A percentile compares a stretch with the other conserved stretches of the same genome.
phyloP scores from a whole-genome alignment of 2,888 invertebrate species.

The Carterocephalus palaemon region DNA sequence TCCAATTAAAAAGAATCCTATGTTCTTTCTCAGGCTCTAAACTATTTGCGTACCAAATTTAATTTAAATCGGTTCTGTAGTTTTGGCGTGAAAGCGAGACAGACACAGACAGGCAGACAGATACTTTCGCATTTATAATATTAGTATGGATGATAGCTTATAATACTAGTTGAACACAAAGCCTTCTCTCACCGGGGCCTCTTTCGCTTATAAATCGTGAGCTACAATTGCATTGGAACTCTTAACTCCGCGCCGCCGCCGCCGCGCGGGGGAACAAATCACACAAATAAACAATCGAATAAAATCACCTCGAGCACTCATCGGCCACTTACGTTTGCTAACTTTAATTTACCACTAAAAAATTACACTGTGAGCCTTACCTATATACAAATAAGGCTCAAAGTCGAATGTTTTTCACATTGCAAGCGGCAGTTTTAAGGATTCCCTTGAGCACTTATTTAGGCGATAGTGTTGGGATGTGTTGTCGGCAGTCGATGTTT shows the following conservation, averaged over 20 bases:
- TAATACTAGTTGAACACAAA: too few species aligned
- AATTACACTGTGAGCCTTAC: slow-evolving; percentile 29
- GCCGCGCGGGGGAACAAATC: slow-evolving; percentile 47
- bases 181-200: too few species aligned
- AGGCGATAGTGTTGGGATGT: slow-evolving; percentile 44
- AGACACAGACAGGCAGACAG: too few species aligned
- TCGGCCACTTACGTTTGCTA: slow-evolving; percentile 53
- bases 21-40: too few species aligned
- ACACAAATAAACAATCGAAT: slow-evolving; percentile 70
- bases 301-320: slow-evolving; percentile 64
- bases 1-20: too few species aligned
- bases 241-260: slow-evolving; percentile 37
- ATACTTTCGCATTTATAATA: too few species aligned
- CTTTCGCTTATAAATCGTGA: slow-evolving; percentile 16
- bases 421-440: slow-evolving; percentile 24
- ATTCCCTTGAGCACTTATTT: slow-evolving; percentile 41
- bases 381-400: slow-evolving; percentile 30
- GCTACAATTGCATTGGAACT: slow-evolving; percentile 23
- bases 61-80: too few species aligned
- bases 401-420: slow-evolving; percentile 25
- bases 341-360: slow-evolving; percentile 21
- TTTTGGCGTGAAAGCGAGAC: too few species aligned
- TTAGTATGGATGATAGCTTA: too few species aligned
- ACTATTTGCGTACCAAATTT: too few species aligned
- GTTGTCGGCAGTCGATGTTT: slow-evolving; percentile 35